Conservation (phyloP, 2,113 vertebrate species). For the Phrynocephalus versicolor region DNA sequence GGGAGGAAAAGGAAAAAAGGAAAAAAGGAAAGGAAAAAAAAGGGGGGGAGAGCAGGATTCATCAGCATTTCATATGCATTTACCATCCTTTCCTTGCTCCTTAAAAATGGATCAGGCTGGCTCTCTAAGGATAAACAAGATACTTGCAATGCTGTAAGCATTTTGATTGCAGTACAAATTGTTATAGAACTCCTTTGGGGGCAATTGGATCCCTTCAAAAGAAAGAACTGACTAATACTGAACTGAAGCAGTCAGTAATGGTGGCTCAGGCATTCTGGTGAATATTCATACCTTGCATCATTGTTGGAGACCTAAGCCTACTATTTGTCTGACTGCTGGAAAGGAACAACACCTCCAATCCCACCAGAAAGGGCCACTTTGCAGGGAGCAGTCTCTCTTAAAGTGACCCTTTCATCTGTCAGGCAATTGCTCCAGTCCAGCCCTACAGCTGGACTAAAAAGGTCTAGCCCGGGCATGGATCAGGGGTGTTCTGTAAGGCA, state of each 20-base stretch:
- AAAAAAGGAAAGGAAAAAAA: no score
- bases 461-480: no score
- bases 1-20: no score
- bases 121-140: conserved; percentile 12
- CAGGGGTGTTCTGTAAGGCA: no score
- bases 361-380: no score
- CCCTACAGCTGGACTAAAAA: no score
- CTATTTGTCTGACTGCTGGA: no score
- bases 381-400: no score
- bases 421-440: no score
- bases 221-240: neutral
- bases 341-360: no score
- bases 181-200: neutral
- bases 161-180: neutral
- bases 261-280: neutral
- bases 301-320: neutral
- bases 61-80: conserved; percentile 22
- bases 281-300: neutral
- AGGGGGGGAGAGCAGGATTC: conserved; percentile 20
- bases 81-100: neutral
- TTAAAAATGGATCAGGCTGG: neutral
- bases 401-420: no score
- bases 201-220: neutral
- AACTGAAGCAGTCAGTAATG: neutral
- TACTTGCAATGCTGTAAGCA: neutral